Percentiles rank a stretch among this genome's conserved stretches.
Evolutionary conservation across 2,797 vertebrate species (phyloP).

Genomic region (Pipistrellus pipistrellus): DNA sequence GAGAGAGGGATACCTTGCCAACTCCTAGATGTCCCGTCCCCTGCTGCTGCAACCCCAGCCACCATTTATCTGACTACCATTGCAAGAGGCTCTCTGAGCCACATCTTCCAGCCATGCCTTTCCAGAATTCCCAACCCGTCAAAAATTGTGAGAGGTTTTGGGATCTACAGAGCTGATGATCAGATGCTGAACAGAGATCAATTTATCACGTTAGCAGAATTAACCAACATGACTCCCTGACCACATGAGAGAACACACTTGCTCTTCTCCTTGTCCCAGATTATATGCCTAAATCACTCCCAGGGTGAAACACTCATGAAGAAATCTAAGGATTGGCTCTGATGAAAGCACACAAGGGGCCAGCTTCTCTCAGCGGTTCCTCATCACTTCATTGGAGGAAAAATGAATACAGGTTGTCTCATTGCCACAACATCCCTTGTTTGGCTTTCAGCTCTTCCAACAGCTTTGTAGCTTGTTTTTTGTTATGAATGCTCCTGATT

Average conservation of each 20-base stretch:
- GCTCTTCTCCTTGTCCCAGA: background rate
- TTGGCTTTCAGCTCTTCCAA: background rate
- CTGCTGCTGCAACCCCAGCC: background rate
- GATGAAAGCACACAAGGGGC: background rate
- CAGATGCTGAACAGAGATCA: background rate
- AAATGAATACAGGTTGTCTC: background rate
- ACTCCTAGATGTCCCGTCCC: background rate
- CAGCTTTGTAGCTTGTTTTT: background rate
- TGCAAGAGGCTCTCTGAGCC: background rate
- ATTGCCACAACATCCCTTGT: rapidly evolving
- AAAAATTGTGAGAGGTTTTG: background rate
- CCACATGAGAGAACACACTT: background rate
- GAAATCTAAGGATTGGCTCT: background rate
- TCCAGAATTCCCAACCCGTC: background rate
- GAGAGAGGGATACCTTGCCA: background rate
- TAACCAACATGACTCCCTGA: background rate
- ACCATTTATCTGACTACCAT: background rate
- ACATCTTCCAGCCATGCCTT: background rate
- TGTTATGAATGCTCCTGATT: constrained; percentile 13
- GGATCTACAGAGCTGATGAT: background rate
- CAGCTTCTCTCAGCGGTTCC: background rate
- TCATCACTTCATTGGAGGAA: background rate
- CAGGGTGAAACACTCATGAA: background rate
- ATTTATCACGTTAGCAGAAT: background rate
- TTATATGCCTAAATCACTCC: background rate